Base-by-base conservation (phyloP, 2,888 invertebrate species). In the Tolmerus cingulatus region DNA sequence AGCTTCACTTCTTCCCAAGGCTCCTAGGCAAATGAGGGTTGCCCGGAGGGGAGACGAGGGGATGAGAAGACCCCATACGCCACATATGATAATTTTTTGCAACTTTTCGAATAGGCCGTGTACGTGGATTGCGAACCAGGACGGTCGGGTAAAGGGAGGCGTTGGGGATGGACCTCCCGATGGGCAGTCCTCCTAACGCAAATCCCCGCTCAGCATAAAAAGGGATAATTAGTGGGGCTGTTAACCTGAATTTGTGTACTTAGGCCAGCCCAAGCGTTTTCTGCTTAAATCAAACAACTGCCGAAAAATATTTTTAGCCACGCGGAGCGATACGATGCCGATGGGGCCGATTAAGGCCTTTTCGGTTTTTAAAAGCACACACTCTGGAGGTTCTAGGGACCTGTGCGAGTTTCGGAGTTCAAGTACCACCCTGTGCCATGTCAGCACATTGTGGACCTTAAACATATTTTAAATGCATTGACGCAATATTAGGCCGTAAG, bases 181-280 rank as follows among this genome's bases (percentile, higher is more conserved):
- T 66, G 66, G 66, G 66, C 23, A 66, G 27, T 66, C 66, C 23
- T 66, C 66, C 66, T 66, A 84, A 84, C 66, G 66, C 84, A 74
- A 84, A 84, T 84, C 74, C 66, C 66, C 40, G 40, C 66, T 30
- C 84, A 46, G 55, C 40, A 81, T 40, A 37, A 27, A 84, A 84
- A 84, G 66, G 84, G 84, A 37, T 30, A 74, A 84, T 84, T 66
- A 84, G 57, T 84, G 74, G 84, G 40, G 74, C 37, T 40, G 66
- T 84, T 84, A 57, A 40, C 40, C 84, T 84, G 51, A 84, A 84
- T 84, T 74, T 84, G 84, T 84, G 84, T 57, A 84, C 74, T 84
- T 66, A 74, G 81, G 81, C 14, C 43, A 27, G 27, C 27, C 51
- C 81, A 43, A 43, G 51, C 66, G 66, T 66, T 66, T 66, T 66